These are phyloP conservation scores for Melieria picta DNA, from an alignment of 2,888 invertebrate genomes.

Conservation along the genomic window DNA sequence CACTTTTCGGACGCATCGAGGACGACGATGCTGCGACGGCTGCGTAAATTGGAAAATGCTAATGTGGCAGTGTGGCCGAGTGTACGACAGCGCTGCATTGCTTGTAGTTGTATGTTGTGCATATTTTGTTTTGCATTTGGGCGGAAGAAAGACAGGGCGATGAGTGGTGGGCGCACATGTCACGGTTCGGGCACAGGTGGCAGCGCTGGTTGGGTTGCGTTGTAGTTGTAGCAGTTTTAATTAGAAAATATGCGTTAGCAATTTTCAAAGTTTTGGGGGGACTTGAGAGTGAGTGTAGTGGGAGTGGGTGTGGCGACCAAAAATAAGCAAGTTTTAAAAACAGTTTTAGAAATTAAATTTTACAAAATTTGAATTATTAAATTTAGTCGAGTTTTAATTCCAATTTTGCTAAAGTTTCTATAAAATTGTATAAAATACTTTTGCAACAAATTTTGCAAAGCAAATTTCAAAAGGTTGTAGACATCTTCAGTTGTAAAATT, in stretches of 20 bases:
- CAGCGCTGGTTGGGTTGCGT: neutral
- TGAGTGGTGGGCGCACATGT: neutral
- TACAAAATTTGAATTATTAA: conserved; percentile 29
- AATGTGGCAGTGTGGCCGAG: neutral
- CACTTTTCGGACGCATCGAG: neutral
- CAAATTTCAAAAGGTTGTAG: too few relatives aligned
- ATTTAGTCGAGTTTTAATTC: too few relatives aligned
- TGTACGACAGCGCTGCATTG: neutral
- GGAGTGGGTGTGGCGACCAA: neutral
- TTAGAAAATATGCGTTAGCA: conserved; percentile 17
- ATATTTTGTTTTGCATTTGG: neutral
- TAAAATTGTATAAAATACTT: too few relatives aligned
- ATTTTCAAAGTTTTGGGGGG: neutral
- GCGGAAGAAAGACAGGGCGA: neutral
- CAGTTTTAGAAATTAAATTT: neutral
- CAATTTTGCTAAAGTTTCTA: too few relatives aligned
- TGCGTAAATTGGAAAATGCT: conserved; percentile 1
- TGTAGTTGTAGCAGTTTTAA: conserved; percentile 13
- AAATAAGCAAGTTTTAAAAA: neutral
- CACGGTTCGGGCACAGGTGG: neutral
- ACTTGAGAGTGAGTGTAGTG: neutral
- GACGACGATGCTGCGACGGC: neutral
- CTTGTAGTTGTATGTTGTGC: neutral
- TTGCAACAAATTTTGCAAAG: too few relatives aligned
- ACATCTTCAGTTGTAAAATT: too few relatives aligned